These are phyloP conservation scores for Tragelaphus buxtoni DNA, from an alignment of 2,113 vertebrate genomes.

Conservation along the genomic window DNA sequence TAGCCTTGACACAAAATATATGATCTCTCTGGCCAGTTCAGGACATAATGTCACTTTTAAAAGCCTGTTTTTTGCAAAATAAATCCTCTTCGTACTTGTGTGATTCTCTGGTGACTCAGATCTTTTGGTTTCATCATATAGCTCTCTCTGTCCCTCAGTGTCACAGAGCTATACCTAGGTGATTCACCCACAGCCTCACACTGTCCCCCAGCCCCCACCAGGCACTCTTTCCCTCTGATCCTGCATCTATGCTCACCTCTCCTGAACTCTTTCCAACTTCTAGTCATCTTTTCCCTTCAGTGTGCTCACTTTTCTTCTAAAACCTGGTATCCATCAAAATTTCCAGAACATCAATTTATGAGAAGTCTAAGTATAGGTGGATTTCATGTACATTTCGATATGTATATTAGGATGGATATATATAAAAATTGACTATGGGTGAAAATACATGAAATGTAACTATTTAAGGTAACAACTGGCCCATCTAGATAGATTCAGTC, in stretches of 20 bases:
- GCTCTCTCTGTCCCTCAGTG: neutral
- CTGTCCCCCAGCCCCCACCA: rapidly evolving
- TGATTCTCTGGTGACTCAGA: neutral
- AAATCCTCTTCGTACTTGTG: neutral
- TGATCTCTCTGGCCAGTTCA: neutral
- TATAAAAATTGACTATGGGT: neutral
- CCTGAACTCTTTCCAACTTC: neutral
- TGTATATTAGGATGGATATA: neutral
- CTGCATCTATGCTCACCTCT: neutral
- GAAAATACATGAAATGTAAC: neutral
- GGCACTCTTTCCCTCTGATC: neutral
- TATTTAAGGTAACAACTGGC: neutral
- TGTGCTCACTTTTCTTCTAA: neutral
- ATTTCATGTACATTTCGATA: neutral
- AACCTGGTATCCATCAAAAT: neutral
- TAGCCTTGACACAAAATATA: neutral
- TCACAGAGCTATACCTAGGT: rapidly evolving
- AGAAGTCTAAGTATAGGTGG: too few relatives aligned
- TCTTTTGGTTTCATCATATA: neutral
- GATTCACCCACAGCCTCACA: neutral
- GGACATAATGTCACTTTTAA: neutral
- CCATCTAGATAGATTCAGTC: neutral
- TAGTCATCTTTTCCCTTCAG: neutral
- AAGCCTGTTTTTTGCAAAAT: neutral
- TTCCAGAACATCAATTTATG: neutral